Percentiles rank a stretch among this genome's conserved stretches.
Conservation (phyloP, 2,797 vertebrate species). For the Pseudochirops cupreus region DNA sequence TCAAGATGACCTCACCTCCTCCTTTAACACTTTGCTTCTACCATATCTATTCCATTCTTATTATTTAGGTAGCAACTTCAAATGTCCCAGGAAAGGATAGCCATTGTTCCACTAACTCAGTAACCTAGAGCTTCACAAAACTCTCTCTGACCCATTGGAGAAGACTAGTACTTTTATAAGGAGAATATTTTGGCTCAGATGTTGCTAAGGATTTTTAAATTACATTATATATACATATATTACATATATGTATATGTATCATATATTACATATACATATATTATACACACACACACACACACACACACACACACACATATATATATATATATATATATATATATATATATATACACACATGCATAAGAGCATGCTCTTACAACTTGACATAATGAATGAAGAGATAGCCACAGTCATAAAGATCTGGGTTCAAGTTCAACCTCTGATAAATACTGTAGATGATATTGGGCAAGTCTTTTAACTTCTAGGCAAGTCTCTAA, state of each 20-base stretch:
- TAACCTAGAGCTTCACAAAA: neutral
- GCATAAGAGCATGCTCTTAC: neutral
- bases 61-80: slow-evolving; percentile 26
- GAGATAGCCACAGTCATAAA: neutral
- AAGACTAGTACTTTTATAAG: neutral
- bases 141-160: neutral
- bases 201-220: neutral
- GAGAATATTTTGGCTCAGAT: neutral
- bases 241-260: too few species aligned
- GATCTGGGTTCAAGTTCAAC: neutral
- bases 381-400: neutral
- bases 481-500: neutral
- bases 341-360: too few species aligned
- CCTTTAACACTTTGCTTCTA: neutral
- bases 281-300: too few species aligned
- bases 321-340: too few species aligned
- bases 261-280: too few species aligned
- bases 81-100: slow-evolving; percentile 27
- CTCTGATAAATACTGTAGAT: neutral
- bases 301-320: too few species aligned
- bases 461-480: neutral
- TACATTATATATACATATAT: too few species aligned
- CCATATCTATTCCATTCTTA: neutral
- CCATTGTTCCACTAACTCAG: slow-evolving; percentile 41
- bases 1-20: neutral